Conservation (phyloP, 1,140 invertebrate genomes). For the Saccostrea cuccullata region DNA sequence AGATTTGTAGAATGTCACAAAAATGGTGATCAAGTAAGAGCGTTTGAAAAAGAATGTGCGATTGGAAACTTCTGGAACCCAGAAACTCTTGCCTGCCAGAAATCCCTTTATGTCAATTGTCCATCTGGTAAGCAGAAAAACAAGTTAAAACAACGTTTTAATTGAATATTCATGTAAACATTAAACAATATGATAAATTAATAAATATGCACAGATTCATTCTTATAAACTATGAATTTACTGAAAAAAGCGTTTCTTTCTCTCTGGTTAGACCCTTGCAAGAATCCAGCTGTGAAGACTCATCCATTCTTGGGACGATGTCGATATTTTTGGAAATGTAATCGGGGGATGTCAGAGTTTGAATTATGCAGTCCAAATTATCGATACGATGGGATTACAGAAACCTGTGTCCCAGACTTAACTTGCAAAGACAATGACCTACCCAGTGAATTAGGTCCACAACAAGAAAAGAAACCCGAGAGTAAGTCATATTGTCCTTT, state of each 20-base stretch:
- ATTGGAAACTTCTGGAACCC: constrained; percentile 38
- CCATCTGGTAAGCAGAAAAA: not conserved
- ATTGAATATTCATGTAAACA: too few species aligned
- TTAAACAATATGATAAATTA: too few species aligned
- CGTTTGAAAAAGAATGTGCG: constrained; percentile 35
- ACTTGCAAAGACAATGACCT: constrained; percentile 7
- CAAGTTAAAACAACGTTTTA: not conserved
- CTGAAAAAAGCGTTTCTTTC: not conserved
- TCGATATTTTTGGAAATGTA: constrained; percentile 31
- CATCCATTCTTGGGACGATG: constrained; percentile 30
- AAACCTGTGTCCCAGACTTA: constrained; percentile 20
- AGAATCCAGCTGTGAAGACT: not conserved
- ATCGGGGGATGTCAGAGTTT: not conserved
- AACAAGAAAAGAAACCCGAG: not conserved
- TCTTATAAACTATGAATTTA: too few species aligned
- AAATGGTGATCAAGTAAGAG: constrained; percentile 17
- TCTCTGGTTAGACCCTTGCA: constrained; percentile 12
- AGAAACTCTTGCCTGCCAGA: constrained; percentile 21
- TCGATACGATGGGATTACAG: not conserved
- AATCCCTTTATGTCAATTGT: constrained; percentile 28
- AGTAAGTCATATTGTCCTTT: not conserved
- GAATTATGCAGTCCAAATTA: not conserved
- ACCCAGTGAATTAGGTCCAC: not conserved
- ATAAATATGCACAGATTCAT: too few species aligned
- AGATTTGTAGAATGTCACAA: constrained; percentile 31